These are phyloP conservation scores for Venustoraphidia nigricollis DNA, from an alignment of 2,888 invertebrate species.

Conservation along the genomic window DNA sequence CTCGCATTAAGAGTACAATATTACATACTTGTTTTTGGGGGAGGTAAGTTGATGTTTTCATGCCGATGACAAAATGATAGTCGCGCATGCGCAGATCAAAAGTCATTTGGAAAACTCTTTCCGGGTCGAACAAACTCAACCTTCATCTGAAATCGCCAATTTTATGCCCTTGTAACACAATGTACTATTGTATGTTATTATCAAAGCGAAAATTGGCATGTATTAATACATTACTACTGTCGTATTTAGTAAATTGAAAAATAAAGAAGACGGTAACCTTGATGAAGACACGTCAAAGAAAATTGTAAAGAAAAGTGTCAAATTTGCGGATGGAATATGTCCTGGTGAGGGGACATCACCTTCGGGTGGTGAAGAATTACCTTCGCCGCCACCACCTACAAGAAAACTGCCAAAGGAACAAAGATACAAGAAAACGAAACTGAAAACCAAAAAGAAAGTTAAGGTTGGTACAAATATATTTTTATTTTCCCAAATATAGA, in stretches of 20 bases:
- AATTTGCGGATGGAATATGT: constrained; percentile 42
- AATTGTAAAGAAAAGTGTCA: constrained; percentile 30
- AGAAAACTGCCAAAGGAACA: constrained; percentile 34
- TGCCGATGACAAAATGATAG: no score
- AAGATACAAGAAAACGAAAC: constrained; percentile 30
- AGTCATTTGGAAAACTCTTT: no score
- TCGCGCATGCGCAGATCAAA: no score
- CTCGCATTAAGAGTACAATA: no score
- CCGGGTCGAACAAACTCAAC: no score
- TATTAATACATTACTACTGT: neutral
- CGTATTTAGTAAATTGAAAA: constrained; percentile 6
- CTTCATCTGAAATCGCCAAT: no score
- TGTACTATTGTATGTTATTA: no score
- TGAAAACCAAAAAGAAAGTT: constrained; percentile 33
- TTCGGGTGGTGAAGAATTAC: constrained; percentile 40
- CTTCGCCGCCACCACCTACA: constrained; percentile 39
- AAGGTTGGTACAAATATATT: constrained; percentile 24
- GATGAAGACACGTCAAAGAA: constrained; percentile 3
- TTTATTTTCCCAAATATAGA: no score
- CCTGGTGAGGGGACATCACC: constrained; percentile 43
- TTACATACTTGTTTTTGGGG: no score
- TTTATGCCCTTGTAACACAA: no score
- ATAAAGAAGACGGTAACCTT: constrained; percentile 8
- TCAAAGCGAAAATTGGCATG: no score
- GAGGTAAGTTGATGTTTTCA: no score